Evolutionary conservation across 2,113 vertebrate species (phyloP).

Genomic region (Platycercus adscitus): DNA sequence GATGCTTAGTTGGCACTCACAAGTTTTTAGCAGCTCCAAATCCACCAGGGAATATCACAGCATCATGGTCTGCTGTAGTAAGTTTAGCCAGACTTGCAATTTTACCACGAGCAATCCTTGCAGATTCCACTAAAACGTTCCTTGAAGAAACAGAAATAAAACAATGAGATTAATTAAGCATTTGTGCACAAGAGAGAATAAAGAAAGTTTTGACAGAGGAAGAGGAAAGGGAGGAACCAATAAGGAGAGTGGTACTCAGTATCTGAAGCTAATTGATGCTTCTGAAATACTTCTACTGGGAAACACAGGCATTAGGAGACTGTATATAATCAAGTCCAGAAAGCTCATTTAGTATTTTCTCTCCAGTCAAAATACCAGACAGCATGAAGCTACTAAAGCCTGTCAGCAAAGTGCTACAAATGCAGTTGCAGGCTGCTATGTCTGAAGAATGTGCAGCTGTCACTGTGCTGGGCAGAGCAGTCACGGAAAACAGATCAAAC

Average conservation of each 20-base stretch:
- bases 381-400: background rate
- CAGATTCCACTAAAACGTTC: conserved; percentile 91
- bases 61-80: conserved; percentile 81
- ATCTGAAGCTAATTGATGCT: background rate
- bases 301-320: background rate
- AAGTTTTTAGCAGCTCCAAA: conserved; percentile 96
- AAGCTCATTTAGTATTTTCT: background rate
- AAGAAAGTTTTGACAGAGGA: background rate
- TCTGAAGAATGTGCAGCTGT: background rate
- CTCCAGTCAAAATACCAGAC: background rate
- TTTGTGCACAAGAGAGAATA: background rate
- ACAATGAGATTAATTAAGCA: background rate
- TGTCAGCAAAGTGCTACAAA: background rate
- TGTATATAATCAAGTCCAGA: background rate
- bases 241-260: background rate
- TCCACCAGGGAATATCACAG: conserved; percentile 91
- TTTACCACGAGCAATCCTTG: conserved; percentile 92
- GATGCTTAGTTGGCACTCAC: conserved; percentile 56
- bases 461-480: background rate
- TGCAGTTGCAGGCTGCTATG: background rate
- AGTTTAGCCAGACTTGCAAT: conserved; percentile 83
- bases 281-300: background rate
- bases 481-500: background rate
- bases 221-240: background rate
- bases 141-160: conserved; percentile 63